Evolutionary conservation across 2,888 invertebrate species (phyloP), one percentile per base, ranked within the genome.

Genomic region (Phyllotreta striolata): DNA sequence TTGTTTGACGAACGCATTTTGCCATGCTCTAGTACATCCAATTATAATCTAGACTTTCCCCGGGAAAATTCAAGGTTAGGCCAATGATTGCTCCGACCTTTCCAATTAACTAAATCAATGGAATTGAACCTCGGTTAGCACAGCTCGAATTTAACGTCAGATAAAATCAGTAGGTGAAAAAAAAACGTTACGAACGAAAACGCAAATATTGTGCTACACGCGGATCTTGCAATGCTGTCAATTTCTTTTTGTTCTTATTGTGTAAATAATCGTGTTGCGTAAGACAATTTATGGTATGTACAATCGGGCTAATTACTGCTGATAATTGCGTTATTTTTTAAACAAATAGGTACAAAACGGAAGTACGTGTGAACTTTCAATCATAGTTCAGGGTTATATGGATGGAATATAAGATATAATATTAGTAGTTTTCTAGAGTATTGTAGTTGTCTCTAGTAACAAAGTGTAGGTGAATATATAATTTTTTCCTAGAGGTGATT

Each of bases 31-130:
- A 34, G 9, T 12, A 35, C 10, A 49, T 8, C 49, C 12, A 51
- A 51, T 52, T 52, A 35, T 35, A 9, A 39, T 10, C 6, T 35
- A 60, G 38, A 52, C 64, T 65, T 65, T 65, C 64, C 58, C 49
- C 55, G 40, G 54, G 55, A 58, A 41, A 34, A 54, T 62, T 65
- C 65, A 65, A 65, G 65, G 65, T 58, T 44, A 24, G 58, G 24
- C 49, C 37, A 35, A 57, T 57, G 40, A 62, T 65, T 43, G 55
- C 9, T 14, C 37, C 57, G 62, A 65, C 65, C 62, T 65, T 58
- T 55, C 35, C 52, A 65, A 65, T 63, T 52, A 57, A 40, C 39
- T 44, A 37, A 56, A 63, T 57, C 56, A 57, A 44, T 55, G 46
- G 37, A 60, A 52, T 13, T 34, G 7, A 14, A 35, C 10, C 37